A percentile compares a stretch with the other conserved stretches of the same genome.
Conservation (phyloP, 2,113 vertebrate species). For the Hydrolagus affinis region DNA sequence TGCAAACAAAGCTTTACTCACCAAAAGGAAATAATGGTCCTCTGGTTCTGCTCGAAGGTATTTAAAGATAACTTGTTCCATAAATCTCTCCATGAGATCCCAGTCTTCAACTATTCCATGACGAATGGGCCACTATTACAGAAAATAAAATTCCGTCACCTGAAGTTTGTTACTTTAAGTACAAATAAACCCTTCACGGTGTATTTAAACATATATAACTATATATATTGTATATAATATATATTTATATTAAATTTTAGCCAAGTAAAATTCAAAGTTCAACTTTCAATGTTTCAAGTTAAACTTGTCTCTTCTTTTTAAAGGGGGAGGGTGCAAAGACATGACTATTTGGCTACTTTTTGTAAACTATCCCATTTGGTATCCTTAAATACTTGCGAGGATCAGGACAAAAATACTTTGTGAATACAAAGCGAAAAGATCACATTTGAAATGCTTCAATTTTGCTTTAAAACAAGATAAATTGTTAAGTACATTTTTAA, state of each 20-base stretch:
- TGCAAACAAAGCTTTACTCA: constrained; percentile 48
- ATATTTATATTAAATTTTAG: neutral
- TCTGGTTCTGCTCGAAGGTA: constrained; percentile 94
- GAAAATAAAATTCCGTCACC: neutral
- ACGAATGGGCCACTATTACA: constrained; percentile 86
- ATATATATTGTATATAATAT: neutral
- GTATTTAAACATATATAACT: neutral
- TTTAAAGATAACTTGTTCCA: constrained; percentile 98
- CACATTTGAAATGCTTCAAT: too few species aligned
- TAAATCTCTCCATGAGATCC: constrained; percentile 98
- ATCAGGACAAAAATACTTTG: too few species aligned
- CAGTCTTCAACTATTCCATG: constrained; percentile 98
- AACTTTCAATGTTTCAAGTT: neutral
- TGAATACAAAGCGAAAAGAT: too few species aligned
- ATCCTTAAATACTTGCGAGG: too few species aligned
- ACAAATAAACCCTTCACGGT: neutral
- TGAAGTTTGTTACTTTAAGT: neutral
- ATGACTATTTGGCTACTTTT: too few species aligned
- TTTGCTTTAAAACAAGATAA: too few species aligned
- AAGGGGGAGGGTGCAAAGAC: too few species aligned
- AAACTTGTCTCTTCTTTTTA: neutral
- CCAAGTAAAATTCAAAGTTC: neutral
- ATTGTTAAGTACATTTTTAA: too few species aligned
- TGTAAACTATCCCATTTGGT: too few species aligned
- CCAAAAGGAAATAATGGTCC: constrained; percentile 97